These are phyloP conservation scores for Agonopterix alstromeriana DNA, from an alignment of 2,888 invertebrate genomes.

Conservation along the genomic window DNA sequence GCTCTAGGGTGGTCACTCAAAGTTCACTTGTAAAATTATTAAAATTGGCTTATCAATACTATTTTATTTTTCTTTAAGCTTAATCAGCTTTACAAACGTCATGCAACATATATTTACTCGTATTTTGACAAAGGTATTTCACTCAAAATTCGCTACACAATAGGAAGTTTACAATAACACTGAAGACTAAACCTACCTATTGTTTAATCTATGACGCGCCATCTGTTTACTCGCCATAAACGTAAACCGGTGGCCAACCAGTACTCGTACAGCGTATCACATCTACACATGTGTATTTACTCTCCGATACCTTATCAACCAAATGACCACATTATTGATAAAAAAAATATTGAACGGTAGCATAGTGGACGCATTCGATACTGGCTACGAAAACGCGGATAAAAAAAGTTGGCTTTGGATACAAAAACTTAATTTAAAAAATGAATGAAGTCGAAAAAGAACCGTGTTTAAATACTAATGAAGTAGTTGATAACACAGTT, in stretches of 20 bases:
- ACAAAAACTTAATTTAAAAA: slow-evolving; percentile 10
- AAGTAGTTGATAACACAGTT: slow-evolving; percentile 5
- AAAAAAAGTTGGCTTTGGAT: background rate
- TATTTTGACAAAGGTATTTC: too few relatives aligned
- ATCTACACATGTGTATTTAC: slow-evolving; percentile 21
- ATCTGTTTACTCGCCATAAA: slow-evolving; percentile 42
- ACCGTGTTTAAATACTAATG: slow-evolving; percentile 21
- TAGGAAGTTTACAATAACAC: too few relatives aligned
- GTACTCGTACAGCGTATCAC: slow-evolving; percentile 23
- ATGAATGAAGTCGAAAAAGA: slow-evolving; percentile 50
- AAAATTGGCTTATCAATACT: too few relatives aligned
- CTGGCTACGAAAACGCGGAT: too few relatives aligned
- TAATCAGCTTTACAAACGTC: too few relatives aligned
- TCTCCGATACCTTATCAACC: slow-evolving; percentile 32
- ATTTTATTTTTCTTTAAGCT: too few relatives aligned
- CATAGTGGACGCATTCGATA: too few relatives aligned
- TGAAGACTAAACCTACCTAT: background rate
- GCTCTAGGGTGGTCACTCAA: too few relatives aligned
- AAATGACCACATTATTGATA: slow-evolving; percentile 31
- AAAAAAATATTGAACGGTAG: background rate
- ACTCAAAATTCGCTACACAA: too few relatives aligned
- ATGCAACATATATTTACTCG: too few relatives aligned
- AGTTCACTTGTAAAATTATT: too few relatives aligned
- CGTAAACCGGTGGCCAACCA: slow-evolving; percentile 32
- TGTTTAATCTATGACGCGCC: slow-evolving; percentile 35